Conservation (phyloP, 1,140 invertebrate genomes). For the Schlechtendalia chinensis region DNA sequence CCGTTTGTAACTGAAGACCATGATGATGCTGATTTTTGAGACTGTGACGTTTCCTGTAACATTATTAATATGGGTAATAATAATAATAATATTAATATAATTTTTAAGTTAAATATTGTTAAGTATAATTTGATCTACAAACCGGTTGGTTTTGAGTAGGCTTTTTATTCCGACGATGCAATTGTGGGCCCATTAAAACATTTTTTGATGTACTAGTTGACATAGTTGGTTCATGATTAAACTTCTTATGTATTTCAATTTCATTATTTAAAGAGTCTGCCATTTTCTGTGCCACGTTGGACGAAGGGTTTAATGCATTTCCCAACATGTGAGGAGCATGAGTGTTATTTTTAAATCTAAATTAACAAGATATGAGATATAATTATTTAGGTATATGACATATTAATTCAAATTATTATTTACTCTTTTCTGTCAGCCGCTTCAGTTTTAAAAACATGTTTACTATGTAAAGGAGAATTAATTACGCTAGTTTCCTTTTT, state of each 20-base stretch:
- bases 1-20: slow-evolving; percentile 41
- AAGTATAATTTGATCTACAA: background rate
- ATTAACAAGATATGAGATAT: background rate
- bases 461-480: background rate
- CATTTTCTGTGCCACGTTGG: slow-evolving; percentile 81
- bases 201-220: slow-evolving; percentile 1
- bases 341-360: slow-evolving; percentile 61
- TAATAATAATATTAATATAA: background rate
- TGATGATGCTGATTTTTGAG: slow-evolving; percentile 19
- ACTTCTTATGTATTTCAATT: slow-evolving; percentile 71
- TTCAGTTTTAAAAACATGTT: slow-evolving; percentile 11
- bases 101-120: background rate
- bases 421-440: slow-evolving; percentile 14
- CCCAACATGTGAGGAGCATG: slow-evolving; percentile 81
- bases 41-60: slow-evolving; percentile 1
- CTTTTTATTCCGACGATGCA: slow-evolving; percentile 21
- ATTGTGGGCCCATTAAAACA: slow-evolving; percentile 5
- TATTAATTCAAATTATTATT: background rate
- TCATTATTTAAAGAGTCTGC: slow-evolving; percentile 80
- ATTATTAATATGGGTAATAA: background rate
- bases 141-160: slow-evolving; percentile 11
- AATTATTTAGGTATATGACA: background rate
- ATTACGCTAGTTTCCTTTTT: slow-evolving; percentile 41
- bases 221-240: slow-evolving; percentile 5
- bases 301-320: slow-evolving; percentile 81